Conservation (phyloP, 2,113 vertebrate species). For the Picathartes gymnocephalus region DNA sequence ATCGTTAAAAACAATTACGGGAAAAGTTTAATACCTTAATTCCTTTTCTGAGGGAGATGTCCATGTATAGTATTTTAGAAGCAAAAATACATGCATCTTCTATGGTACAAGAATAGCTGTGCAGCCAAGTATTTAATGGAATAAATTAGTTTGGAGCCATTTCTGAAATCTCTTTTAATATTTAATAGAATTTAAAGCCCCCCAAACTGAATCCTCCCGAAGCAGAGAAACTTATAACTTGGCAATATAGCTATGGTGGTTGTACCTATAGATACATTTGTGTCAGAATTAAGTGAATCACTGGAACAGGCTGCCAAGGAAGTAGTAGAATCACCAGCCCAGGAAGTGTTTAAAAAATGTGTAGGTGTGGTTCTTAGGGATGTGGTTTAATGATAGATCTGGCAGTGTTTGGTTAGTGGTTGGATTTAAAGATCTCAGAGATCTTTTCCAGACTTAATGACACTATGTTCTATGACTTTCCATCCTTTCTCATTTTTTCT, state of each 20-base stretch:
- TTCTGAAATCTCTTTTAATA: not conserved
- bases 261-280: not conserved
- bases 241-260: not conserved
- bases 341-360: not conserved
- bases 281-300: not conserved
- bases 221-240: not conserved
- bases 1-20: not conserved
- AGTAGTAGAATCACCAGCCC: not conserved
- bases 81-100: not conserved
- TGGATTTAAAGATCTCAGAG: not conserved
- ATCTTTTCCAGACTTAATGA: not conserved
- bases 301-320: not conserved
- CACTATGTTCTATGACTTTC: not conserved
- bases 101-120: not conserved
- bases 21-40: not conserved
- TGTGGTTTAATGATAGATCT: not conserved
- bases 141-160: not conserved
- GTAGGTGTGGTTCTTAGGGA: not conserved
- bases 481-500: not conserved
- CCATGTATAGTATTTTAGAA: not conserved
- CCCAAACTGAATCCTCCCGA: not conserved
- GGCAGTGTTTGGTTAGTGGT: not conserved
- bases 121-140: not conserved
- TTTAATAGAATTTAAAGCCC: not conserved
- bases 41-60: too few relatives aligned